Evolutionary conservation across 2,888 invertebrate genomes (phyloP), one percentile per base, ranked within the genome.

Genomic region (Lysandra bellargus): DNA sequence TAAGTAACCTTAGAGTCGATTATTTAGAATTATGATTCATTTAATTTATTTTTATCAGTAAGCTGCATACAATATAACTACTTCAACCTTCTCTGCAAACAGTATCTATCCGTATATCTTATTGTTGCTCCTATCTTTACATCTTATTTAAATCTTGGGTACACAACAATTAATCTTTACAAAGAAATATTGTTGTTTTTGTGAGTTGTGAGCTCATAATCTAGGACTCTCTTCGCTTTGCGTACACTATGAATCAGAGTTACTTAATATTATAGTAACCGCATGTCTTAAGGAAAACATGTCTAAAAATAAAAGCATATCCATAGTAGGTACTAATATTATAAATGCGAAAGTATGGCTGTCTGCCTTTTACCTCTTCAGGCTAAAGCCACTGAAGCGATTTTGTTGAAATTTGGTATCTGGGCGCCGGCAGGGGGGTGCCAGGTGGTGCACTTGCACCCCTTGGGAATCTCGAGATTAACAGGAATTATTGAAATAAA

Each of bases 131-230:
- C 72, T 81, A 81, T 80, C 81, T 78, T 79, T 78, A 78, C 80
- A 83, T 81, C 83, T 80, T 76, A 83, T 83, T 81, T 81, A 82
- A 83, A 81, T 81, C 81, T 76, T 79, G 79, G 75, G 37, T 78
- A 82, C 53, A 81, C 80, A 81, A 23, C 78, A 60, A 79, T 76
- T 81, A 81, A 81, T 82, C 80, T 78, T 44, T 30, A 44, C 80
- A 81, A 82, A 69, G 78, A 23, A 80, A 61, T 80, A 79, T 30
- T 60, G 44, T 79, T 79, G 75, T 53, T 79, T 60, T 49, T 44
- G 75, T 44, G 33, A 33, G 69, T 69, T 33, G 33, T 57, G 44
- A 23, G 17, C 72, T 44, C n/a, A 12, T 69, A 69, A 69, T 69
- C 69, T 69, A 33, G 33, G 53, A 76, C 53, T 57, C 12, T 53